Evolutionary conservation across 2,797 vertebrate species (phyloP).

Genomic region (Argya squamiceps): DNA sequence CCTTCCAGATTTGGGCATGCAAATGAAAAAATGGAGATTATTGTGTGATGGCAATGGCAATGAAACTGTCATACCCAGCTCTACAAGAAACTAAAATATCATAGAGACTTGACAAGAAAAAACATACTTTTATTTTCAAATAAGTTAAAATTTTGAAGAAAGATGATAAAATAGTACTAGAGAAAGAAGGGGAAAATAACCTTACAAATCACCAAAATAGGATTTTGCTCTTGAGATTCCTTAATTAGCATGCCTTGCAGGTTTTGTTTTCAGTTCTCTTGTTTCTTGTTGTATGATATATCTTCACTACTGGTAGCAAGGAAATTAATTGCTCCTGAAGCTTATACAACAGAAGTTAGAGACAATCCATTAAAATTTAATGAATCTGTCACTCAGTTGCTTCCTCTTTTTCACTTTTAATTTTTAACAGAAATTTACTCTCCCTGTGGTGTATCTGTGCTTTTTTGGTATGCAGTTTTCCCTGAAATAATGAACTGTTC

Average conservation of each 20-base stretch:
- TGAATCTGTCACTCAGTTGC: slow-evolving; percentile 25
- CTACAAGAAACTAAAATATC: slow-evolving; percentile 20
- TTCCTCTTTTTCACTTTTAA: background rate
- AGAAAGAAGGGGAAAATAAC: background rate
- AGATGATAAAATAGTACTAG: background rate
- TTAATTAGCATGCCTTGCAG: background rate
- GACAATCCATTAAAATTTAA: slow-evolving; percentile 44
- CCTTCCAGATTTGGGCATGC: background rate
- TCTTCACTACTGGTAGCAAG: background rate
- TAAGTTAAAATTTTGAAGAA: background rate
- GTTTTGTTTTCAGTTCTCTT: slow-evolving; percentile 14
- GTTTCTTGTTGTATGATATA: background rate
- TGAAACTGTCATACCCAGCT: background rate
- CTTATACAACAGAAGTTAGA: slow-evolving; percentile 6
- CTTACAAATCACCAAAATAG: background rate
- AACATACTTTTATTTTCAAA: background rate
- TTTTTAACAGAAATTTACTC: background rate
- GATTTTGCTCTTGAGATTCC: background rate
- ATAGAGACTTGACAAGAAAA: background rate
- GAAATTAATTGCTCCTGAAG: slow-evolving; percentile 48
- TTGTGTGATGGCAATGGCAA: background rate
- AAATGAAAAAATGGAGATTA: background rate
- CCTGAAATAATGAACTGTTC: background rate
- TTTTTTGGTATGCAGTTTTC: background rate
- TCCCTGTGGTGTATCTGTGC: background rate